Evolutionary conservation across 1,140 invertebrate genomes (phyloP).

Genomic region (Gryllus bimaculatus): DNA sequence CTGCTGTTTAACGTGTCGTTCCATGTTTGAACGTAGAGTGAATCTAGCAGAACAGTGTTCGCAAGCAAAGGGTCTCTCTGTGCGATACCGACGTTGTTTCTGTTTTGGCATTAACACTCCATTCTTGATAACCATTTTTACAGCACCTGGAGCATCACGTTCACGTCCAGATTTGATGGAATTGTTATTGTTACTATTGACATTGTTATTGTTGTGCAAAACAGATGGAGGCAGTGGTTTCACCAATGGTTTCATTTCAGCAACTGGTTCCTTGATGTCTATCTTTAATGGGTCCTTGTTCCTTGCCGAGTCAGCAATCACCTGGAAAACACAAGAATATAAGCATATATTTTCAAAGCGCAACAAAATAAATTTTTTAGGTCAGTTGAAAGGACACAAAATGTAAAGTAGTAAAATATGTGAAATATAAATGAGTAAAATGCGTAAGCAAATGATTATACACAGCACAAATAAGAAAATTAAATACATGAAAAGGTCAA

Average conservation of each 20-base stretch:
- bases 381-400: too few species aligned
- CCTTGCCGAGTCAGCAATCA: not conserved
- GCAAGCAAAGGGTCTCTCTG: slow-evolving; percentile 82
- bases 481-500: too few species aligned
- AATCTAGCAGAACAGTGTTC: slow-evolving; percentile 81
- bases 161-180: not conserved
- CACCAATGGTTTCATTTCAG: not conserved
- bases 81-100: slow-evolving; percentile 80
- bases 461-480: too few species aligned
- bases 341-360: not conserved
- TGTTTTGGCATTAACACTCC: slow-evolving; percentile 81
- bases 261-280: not conserved
- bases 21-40: slow-evolving; percentile 85
- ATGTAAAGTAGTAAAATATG: too few species aligned
- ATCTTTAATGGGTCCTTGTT: not conserved
- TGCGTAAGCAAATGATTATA: too few species aligned
- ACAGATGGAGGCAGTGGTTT: not conserved
- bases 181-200: not conserved
- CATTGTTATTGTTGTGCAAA: not conserved
- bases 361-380: too few species aligned
- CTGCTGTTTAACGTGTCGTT: slow-evolving; percentile 86
- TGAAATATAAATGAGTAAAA: too few species aligned
- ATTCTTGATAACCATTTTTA: slow-evolving; percentile 84
- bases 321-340: not conserved
- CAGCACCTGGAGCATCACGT: slow-evolving; percentile 35